Conservation (phyloP, 2,797 vertebrate genomes). For the Paguma larvata region DNA sequence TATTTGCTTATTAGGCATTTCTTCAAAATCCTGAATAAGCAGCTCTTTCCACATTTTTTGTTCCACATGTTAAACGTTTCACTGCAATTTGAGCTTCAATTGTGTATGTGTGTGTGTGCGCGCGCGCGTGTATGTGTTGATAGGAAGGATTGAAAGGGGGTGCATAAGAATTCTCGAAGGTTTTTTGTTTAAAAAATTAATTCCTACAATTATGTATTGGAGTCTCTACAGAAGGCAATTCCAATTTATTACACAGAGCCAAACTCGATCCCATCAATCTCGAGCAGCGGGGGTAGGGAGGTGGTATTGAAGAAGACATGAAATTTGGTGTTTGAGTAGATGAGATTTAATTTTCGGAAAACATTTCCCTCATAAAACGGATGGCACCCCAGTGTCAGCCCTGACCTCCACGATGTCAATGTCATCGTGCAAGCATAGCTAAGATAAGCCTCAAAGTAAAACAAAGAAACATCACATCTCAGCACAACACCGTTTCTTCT, state of each 20-base stretch:
- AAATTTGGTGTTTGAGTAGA: conserved; percentile 79
- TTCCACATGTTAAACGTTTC: conserved; percentile 76
- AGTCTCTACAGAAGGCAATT: conserved; percentile 80
- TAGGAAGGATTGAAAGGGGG: conserved; percentile 42
- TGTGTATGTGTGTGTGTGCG: conserved; percentile 45
- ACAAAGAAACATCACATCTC: conserved; percentile 87
- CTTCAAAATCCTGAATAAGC: conserved; percentile 75
- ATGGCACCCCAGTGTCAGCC: conserved; percentile 84
- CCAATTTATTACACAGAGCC: conserved; percentile 74
- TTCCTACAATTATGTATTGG: conserved; percentile 74
- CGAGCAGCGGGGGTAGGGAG: conserved; percentile 65
- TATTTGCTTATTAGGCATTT: conserved; percentile 83
- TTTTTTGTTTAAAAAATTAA: conserved; percentile 78
- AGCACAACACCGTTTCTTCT: conserved; percentile 83
- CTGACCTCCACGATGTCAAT: conserved; percentile 89
- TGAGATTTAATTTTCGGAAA: conserved; percentile 80
- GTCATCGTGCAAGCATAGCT: conserved; percentile 86
- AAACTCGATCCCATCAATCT: conserved; percentile 85
- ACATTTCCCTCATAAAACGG: conserved; percentile 80
- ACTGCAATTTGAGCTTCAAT: conserved; percentile 68
- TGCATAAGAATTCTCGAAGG: conserved; percentile 68
- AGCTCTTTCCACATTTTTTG: conserved; percentile 78
- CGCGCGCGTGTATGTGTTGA: neutral
- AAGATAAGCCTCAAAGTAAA: conserved; percentile 86
- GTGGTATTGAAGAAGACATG: conserved; percentile 70